Percentiles rank a stretch among this genome's conserved stretches.
Conservation (phyloP, 2,113 vertebrate genomes). For the Gnathonemus longibarbis region DNA sequence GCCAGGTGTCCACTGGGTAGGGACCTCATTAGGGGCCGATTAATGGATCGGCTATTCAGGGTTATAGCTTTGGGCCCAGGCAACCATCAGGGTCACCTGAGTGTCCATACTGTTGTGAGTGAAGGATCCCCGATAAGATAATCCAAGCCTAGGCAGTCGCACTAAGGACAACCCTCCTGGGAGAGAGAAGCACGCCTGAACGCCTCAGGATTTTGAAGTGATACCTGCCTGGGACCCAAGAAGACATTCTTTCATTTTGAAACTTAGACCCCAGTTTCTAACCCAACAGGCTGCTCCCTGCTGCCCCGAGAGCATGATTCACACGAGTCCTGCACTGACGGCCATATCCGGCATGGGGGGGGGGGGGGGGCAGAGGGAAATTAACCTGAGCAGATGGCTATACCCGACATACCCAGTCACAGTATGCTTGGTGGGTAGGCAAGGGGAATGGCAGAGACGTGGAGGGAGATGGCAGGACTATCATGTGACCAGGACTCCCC, state of each 20-base stretch:
- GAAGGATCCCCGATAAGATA: neutral
- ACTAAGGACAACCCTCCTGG: neutral
- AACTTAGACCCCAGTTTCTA: neutral
- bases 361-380: neutral
- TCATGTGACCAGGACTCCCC: too few species aligned
- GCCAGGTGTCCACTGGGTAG: neutral
- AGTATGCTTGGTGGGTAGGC: too few species aligned
- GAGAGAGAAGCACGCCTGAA: neutral
- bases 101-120: neutral
- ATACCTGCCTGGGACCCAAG: neutral
- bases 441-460: too few species aligned
- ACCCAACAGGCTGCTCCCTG: neutral
- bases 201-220: neutral
- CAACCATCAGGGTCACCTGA: neutral
- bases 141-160: neutral
- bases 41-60: neutral
- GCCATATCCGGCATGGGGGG: neutral
- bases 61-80: neutral
- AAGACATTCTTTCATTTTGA: neutral
- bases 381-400: slow-evolving; percentile 14
- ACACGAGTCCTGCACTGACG: neutral
- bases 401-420: neutral
- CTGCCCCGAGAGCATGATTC: neutral
- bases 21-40: neutral
- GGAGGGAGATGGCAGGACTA: too few species aligned